Conservation (phyloP, 2,113 vertebrate genomes). For the Pygoscelis adeliae region DNA sequence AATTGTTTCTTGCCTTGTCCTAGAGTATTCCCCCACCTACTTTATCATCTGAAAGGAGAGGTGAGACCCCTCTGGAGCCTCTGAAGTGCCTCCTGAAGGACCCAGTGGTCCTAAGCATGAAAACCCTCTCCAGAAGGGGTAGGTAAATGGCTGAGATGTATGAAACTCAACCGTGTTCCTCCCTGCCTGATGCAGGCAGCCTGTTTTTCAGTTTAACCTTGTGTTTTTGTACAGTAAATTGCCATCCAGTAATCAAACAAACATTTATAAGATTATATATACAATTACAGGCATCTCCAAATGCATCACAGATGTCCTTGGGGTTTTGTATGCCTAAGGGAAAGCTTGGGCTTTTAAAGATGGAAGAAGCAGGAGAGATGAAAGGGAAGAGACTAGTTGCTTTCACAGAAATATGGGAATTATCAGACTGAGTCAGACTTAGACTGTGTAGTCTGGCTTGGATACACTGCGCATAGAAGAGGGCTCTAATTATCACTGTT, state of each 20-base stretch:
- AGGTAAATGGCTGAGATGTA: background rate
- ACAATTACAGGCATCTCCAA: background rate
- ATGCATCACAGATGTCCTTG: background rate
- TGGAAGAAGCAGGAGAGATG: background rate
- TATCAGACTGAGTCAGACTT: background rate
- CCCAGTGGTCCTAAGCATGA: background rate
- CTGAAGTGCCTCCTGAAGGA: background rate
- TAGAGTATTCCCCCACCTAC: background rate
- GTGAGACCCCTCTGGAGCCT: background rate
- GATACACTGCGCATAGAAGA: background rate
- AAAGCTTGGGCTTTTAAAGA: slow-evolving; percentile 5
- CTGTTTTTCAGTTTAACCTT: background rate
- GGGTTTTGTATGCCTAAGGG: background rate
- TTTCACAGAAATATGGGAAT: slow-evolving; percentile 15
- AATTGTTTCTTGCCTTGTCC: background rate
- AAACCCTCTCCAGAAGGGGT: background rate
- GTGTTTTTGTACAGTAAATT: background rate
- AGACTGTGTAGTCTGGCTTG: background rate
- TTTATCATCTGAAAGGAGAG: background rate
- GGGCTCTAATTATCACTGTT: background rate
- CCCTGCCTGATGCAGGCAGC: background rate
- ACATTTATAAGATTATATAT: background rate
- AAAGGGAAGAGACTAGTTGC: background rate
- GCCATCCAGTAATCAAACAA: slow-evolving; percentile 8
- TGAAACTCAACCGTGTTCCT: background rate